These are phyloP conservation scores for Mohoua ochrocephala DNA, from an alignment of 2,113 vertebrate species.

Conservation along the genomic window DNA sequence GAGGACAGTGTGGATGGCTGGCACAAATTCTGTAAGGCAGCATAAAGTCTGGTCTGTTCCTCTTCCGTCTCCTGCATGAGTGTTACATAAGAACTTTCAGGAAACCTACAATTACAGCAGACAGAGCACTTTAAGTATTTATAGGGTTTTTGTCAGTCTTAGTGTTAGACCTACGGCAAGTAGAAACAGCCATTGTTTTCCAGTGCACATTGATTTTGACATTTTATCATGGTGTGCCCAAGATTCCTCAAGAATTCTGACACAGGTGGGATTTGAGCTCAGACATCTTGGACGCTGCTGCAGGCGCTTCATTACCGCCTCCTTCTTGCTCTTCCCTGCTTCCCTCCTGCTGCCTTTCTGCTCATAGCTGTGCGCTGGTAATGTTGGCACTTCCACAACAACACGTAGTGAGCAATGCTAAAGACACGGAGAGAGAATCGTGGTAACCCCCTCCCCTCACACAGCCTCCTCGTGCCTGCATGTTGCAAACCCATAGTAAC, in stretches of 20 bases:
- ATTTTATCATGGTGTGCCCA: neutral
- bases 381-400: neutral
- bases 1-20: neutral
- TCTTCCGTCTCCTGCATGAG: neutral
- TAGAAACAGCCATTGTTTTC: neutral
- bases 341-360: neutral
- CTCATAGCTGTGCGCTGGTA: neutral
- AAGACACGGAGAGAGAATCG: neutral
- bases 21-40: neutral
- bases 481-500: neutral
- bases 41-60: neutral
- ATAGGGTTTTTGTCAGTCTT: neutral
- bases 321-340: neutral
- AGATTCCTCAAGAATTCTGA: neutral
- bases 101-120: neutral
- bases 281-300: neutral
- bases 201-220: neutral
- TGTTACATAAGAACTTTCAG: neutral
- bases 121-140: neutral
- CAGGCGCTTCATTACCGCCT: accelerated
- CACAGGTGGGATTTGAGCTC: neutral
- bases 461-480: neutral
- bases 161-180: neutral
- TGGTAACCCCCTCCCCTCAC: neutral
- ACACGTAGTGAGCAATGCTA: accelerated